Percentiles rank a stretch among this genome's conserved stretches.
Conservation (phyloP, 2,113 vertebrate genomes). For the Mungos mungo region DNA sequence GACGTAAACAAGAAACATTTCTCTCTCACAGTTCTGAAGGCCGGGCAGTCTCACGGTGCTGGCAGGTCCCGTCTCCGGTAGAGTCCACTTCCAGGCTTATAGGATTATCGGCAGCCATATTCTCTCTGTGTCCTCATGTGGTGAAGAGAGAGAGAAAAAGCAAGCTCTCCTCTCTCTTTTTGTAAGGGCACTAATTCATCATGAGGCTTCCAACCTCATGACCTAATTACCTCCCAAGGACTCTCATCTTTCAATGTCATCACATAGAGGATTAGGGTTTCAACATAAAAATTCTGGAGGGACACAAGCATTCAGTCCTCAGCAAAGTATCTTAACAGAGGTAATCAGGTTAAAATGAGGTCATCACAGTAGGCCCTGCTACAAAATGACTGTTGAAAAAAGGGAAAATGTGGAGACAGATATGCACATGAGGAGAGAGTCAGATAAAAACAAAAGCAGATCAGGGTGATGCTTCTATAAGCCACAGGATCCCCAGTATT, state of each 20-base stretch:
- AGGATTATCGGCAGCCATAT: neutral
- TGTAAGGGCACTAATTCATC: no score
- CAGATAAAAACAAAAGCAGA: neutral
- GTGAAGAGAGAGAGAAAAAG: neutral
- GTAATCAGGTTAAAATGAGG: neutral
- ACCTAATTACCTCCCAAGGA: neutral
- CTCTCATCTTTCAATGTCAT: neutral
- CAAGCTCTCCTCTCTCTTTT: neutral
- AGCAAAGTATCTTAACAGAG: neutral
- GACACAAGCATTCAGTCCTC: neutral
- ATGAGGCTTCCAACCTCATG: neutral
- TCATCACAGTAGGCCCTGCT: neutral
- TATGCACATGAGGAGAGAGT: neutral
- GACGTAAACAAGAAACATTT: neutral
- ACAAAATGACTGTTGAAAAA: neutral
- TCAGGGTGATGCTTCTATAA: neutral
- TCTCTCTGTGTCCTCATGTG: neutral
- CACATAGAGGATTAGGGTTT: neutral
- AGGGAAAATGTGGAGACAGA: neutral
- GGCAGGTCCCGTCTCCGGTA: neutral
- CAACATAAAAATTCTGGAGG: neutral
- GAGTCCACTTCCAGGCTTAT: neutral
- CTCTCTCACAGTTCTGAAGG: neutral
- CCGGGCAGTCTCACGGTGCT: neutral
- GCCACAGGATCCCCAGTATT: neutral